These are phyloP conservation scores for Coregonus sp. DNA, from an alignment of 2,797 vertebrate genomes.

Conservation along the genomic window DNA sequence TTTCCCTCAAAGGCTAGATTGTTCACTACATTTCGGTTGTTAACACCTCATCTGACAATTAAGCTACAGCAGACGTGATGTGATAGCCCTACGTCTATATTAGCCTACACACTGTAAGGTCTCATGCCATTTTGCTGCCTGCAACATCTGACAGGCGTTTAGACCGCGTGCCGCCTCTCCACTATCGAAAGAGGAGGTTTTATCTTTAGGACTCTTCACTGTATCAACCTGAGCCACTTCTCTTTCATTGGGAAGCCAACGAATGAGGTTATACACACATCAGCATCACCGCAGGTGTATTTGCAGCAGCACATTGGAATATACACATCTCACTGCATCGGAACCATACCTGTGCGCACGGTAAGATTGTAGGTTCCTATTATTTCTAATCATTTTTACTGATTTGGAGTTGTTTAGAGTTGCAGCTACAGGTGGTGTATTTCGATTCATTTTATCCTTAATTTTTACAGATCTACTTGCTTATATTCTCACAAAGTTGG, in stretches of 20 bases:
- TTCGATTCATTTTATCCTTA: not conserved
- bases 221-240: conserved; percentile 40
- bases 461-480: not conserved
- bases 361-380: conserved; percentile 20
- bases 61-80: not conserved
- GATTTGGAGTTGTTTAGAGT: not conserved
- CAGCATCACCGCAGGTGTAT: conserved; percentile 27
- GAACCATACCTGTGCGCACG: conserved; percentile 37
- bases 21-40: no score
- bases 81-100: not conserved
- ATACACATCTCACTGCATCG: conserved; percentile 16
- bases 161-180: conserved; percentile 26
- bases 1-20: no score
- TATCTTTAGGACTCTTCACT: not conserved
- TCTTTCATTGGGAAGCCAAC: conserved; percentile 30
- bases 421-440: not conserved
- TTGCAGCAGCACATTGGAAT: conserved; percentile 14
- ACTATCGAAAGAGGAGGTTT: conserved; percentile 17
- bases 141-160: conserved; percentile 32
- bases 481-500: not conserved
- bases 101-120: not conserved
- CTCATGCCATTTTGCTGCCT: conserved; percentile 1
- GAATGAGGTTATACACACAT: not conserved
- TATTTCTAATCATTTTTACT: not conserved
- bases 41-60: not conserved